Base-by-base conservation (phyloP, 2,797 vertebrate genomes). In the Halcyon smyrnensis region DNA sequence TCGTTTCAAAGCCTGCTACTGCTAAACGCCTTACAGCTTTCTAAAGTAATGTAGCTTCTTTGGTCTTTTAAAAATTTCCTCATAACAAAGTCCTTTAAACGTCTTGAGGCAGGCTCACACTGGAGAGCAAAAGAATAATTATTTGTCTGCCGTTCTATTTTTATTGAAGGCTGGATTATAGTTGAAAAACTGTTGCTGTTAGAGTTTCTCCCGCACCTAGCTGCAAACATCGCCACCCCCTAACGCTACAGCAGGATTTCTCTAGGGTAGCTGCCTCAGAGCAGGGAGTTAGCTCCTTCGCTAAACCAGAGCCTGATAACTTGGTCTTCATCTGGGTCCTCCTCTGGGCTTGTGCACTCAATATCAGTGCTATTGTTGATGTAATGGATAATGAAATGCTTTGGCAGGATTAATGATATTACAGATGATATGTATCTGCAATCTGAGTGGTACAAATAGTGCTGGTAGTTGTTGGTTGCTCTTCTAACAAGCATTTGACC, bases 41-140 rank as follows among this genome's bases (percentile, higher is more conserved):
- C 83, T 84, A 96, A 97, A 97, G 94, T 95, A 95, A 54, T 87
- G 91, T 15, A 37, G 89, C 93, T 97, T 95, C 93, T 93, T 32
- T 85, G 88, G 84, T 89, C 89, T 94, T 93, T 89, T 93, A 85
- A 96, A 95, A 84, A 87, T 73, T 93, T 73, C 56, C 73, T 93
- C 56, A 24, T 91, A 94, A 95, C 23, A 2, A 80, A 97, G 69
- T 79, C 91, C 95, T 94, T 96, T 93, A 97, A 94, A 90, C 87
- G 87, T 93, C 94, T 95, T 53, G 57, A 95, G 84, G 93, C 88
- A 92, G 69, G 71, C 95, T 94, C 70, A 56, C 11, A 2, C 90
- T 79, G 90, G 86, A 92, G 91, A 96, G 89, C 46, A 82, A 84
- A 79, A 93, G 95, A 97, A 91, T 90, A 93, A 91, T 96, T 91